These are phyloP conservation scores for Muscicapa comitata DNA, from an alignment of 2,797 vertebrate genomes.

Conservation along the genomic window DNA sequence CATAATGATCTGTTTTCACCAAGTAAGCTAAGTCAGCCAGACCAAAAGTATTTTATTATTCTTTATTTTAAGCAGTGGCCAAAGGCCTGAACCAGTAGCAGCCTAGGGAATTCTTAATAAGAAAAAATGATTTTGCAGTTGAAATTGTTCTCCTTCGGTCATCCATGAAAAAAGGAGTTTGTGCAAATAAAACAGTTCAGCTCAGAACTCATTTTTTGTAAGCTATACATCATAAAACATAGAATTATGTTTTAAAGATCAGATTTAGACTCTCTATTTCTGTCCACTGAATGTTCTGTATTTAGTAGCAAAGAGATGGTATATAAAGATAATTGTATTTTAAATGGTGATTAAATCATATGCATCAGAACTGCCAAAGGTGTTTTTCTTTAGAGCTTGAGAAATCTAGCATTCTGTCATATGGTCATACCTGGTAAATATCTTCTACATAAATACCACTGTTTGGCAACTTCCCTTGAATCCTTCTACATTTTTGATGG, in stretches of 20 bases:
- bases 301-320: not conserved
- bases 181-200: not conserved
- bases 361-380: not conserved
- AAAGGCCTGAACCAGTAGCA: not conserved
- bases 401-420: not conserved
- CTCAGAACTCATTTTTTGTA: not conserved
- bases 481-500: not conserved
- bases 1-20: not conserved
- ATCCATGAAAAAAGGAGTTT: not conserved
- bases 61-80: not conserved
- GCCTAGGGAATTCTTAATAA: not conserved
- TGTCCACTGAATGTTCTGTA: not conserved
- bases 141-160: not conserved
- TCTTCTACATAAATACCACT: not conserved
- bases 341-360: not conserved
- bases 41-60: not conserved
- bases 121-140: not conserved
- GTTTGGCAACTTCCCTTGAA: not conserved
- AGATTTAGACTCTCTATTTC: not conserved
- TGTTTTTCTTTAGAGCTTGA: not conserved
- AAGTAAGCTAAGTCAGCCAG: not conserved
- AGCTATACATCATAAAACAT: not conserved
- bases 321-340: not conserved
- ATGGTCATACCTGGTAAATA: not conserved
- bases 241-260: not conserved